A percentile compares a stretch with the other conserved stretches of the same genome.
Conservation (phyloP, 1,140 invertebrate genomes). For the Argopecten irradians region DNA sequence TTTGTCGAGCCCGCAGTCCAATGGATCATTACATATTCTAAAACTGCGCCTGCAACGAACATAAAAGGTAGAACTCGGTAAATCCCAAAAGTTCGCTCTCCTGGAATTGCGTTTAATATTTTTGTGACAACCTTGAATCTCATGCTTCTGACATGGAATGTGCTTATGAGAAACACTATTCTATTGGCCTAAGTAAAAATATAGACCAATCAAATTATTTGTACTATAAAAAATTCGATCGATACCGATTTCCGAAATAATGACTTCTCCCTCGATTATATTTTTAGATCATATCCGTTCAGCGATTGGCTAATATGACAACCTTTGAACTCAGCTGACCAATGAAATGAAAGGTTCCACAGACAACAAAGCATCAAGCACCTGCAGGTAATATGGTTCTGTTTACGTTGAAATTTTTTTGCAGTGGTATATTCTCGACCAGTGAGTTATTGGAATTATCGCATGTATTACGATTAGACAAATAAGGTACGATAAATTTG, state of each 20-base stretch:
- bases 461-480: neutral
- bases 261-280: conserved; percentile 27
- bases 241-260: neutral
- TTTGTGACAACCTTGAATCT: neutral
- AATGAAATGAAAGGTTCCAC: conserved; percentile 6
- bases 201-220: neutral
- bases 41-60: conserved; percentile 86
- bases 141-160: neutral
- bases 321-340: neutral
- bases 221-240: neutral
- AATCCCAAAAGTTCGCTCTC: conserved; percentile 76
- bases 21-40: conserved; percentile 95
- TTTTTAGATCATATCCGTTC: conserved; percentile 9
- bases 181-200: neutral
- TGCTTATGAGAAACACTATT: neutral
- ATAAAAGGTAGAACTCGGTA: conserved; percentile 82
- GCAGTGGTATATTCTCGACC: neutral
- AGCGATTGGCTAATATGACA: conserved; percentile 6
- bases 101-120: conserved; percentile 63
- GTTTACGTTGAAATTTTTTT: neutral
- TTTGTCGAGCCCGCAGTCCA: conserved; percentile 91
- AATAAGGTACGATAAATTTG: neutral
- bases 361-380: conserved; percentile 21
- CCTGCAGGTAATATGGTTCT: conserved; percentile 20
- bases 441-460: neutral